Conservation (phyloP, 2,888 invertebrate species). For the Thereva nobilitata region DNA sequence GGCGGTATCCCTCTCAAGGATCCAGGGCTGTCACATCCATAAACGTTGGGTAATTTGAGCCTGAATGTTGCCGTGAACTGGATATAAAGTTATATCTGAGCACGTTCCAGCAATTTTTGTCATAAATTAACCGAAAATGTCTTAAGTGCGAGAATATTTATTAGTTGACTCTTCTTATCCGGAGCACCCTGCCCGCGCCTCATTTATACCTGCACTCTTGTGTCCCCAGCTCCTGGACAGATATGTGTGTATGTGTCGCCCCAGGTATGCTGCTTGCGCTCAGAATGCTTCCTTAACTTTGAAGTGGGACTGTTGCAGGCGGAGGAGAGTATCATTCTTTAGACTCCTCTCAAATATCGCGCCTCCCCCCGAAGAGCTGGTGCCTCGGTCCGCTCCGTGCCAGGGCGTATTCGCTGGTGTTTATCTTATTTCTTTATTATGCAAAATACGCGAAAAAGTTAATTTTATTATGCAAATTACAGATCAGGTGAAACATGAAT, state of each 20-base stretch:
- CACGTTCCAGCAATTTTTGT: conserved; percentile 37
- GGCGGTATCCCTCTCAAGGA: too few relatives aligned
- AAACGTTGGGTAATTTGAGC: background rate
- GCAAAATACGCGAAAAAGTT: conserved; percentile 38
- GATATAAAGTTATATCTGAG: conserved; percentile 10
- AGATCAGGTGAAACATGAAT: conserved; percentile 34
- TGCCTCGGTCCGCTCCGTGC: too few relatives aligned
- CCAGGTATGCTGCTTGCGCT: background rate
- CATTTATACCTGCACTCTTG: background rate
- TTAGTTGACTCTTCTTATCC: conserved; percentile 15
- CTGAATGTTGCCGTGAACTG: conserved; percentile 1
- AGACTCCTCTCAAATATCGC: too few relatives aligned
- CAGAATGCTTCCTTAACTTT: too few relatives aligned
- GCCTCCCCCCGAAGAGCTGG: too few relatives aligned
- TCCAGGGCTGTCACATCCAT: too few relatives aligned
- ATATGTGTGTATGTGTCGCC: conserved; percentile 3
- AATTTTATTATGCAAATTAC: conserved; percentile 41
- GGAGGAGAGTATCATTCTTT: too few relatives aligned
- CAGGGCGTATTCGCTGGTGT: background rate
- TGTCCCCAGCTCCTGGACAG: background rate
- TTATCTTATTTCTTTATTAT: conserved; percentile 37
- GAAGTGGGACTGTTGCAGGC: too few relatives aligned
- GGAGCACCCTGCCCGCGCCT: background rate
- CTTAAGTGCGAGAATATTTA: conserved; percentile 39
- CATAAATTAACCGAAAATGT: conserved; percentile 39